Evolutionary conservation across 2,797 vertebrate genomes (phyloP), one percentile per base, ranked within the genome.

Genomic region (Oreonectes daqikongensis): DNA sequence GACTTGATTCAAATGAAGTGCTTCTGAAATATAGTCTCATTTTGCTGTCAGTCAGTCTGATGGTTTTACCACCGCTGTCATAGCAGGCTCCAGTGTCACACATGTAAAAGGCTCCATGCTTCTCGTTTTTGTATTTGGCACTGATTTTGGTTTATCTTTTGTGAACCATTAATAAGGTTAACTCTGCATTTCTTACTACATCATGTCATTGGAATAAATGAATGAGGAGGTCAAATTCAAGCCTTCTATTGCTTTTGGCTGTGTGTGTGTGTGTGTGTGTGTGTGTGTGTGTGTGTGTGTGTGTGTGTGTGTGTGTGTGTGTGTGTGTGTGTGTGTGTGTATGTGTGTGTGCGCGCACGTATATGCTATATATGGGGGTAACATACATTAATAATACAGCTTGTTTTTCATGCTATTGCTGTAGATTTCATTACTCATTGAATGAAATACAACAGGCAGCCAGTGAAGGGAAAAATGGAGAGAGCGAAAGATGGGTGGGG

Each of bases 1-100:
- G 20, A 38, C 53, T 46, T 68, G 53, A 60, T 76, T 76, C 46
- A 76, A 76, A 76, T 60, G 3, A 48, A 60, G 74, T 68, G 53
- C 53, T 68, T 61, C 53, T 76, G 74, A 76, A 76, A 69, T 69
- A 38, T 69, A 38, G 53, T 69, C 74, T 69, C 40, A 76, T 76
- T 69, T 69, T 20, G 6, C 65, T 60, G 65, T 76, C 74, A 61
- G 53, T 76, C 74, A 69, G 22, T 20, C 53, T 69, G 60, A 76
- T 76, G 65, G 65, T 76, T 69, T 68, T 61, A 76, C 53, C 65
- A 69, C 74, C 50, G 53, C 53, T 68, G 65, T 68, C 64, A 50
- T 48, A 20, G 35, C 35, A 20, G 30, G 73, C 53, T 76, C 65
- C 53, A 40, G 55, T 60, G 65, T 69, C 65, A 68, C 65, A 61